These are phyloP conservation scores for Cheiracanthium punctorium DNA, from an alignment of 2,888 invertebrate species.

Conservation along the genomic window DNA sequence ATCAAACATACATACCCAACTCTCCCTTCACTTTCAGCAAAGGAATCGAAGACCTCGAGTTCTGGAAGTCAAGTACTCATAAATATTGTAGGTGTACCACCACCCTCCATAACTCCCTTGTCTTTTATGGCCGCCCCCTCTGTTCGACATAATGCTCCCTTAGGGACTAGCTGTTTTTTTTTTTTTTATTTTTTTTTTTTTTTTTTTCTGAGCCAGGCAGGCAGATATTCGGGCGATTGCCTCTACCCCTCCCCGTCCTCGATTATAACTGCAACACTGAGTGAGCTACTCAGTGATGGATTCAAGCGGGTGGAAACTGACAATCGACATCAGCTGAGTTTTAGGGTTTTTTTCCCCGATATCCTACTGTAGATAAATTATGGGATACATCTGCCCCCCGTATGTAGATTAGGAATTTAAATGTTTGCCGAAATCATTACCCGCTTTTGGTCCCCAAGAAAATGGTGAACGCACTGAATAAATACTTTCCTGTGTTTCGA, in stretches of 20 bases:
- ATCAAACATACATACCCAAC: too few species aligned
- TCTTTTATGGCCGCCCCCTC: conserved; percentile 42
- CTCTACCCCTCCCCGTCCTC: not conserved
- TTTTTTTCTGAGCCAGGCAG: not conserved
- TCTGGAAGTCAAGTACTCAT: not conserved
- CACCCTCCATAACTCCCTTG: conserved; percentile 7
- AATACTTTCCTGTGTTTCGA: too few species aligned
- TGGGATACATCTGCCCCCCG: not conserved
- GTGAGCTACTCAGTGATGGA: not conserved
- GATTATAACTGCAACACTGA: not conserved
- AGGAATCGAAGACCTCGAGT: not conserved
- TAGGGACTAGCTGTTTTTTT: conserved; percentile 20
- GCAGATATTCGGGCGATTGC: not conserved
- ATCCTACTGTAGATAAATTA: not conserved
- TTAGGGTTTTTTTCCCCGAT: not conserved
- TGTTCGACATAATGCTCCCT: conserved; percentile 39
- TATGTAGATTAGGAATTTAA: not conserved
- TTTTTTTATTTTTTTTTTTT: too few species aligned
- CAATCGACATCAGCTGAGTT: conserved; percentile 12
- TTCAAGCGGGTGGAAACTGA: conserved; percentile 11
- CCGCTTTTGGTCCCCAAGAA: too few species aligned
- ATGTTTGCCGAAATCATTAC: not conserved
- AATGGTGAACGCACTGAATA: too few species aligned
- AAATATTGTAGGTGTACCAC: conserved; percentile 3
- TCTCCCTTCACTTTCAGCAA: too few species aligned